Conservation (phyloP, 2,113 vertebrate genomes). For the Cyprinus carpio region DNA sequence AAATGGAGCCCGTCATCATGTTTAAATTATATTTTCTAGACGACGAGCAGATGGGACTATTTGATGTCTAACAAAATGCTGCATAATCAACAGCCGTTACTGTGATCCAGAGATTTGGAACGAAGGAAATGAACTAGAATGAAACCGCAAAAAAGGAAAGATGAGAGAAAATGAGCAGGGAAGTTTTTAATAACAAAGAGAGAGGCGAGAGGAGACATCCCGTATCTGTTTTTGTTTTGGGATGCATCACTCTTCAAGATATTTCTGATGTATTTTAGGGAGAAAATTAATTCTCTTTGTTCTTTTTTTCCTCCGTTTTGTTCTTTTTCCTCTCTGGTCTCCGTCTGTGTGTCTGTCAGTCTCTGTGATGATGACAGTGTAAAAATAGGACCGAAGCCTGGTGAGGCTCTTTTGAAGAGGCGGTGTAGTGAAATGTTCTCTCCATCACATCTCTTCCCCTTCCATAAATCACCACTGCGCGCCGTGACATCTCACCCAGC, state of each 20-base stretch:
- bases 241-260: conserved; percentile 15
- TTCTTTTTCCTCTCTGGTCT: conserved; percentile 14
- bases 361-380: conserved; percentile 15
- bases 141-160: background rate
- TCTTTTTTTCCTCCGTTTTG: background rate
- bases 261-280: conserved; percentile 20
- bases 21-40: conserved; percentile 35
- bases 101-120: conserved; percentile 27
- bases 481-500: background rate
- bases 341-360: conserved; percentile 39
- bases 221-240: conserved; percentile 16
- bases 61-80: conserved; percentile 36
- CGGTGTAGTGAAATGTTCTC: conserved; percentile 17
- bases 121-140: conserved; percentile 18
- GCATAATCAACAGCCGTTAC: conserved; percentile 33
- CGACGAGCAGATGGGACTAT: conserved; percentile 27
- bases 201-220: background rate
- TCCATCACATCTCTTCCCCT: conserved; percentile 7
- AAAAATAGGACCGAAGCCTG: conserved; percentile 24
- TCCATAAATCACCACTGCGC: background rate
- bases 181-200: conserved; percentile 17
- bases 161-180: conserved; percentile 7
- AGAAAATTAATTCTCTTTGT: conserved; percentile 20
- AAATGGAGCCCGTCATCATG: conserved; percentile 27
- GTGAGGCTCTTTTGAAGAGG: conserved; percentile 20